Conservation (phyloP, 1,140 invertebrate genomes). For the Drosophila fuyamai region DNA sequence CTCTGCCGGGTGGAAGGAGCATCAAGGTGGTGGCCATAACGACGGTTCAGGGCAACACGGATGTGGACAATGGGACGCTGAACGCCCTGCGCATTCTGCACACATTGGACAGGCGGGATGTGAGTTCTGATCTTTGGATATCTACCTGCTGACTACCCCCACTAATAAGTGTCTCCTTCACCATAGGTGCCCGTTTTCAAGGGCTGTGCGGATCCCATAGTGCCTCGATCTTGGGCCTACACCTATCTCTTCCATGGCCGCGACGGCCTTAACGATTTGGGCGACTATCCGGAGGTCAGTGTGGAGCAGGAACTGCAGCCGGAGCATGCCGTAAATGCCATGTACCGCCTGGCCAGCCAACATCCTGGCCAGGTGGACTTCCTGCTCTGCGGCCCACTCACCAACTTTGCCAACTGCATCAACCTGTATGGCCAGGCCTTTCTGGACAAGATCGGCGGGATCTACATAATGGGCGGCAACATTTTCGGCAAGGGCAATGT, state of each 20-base stretch:
- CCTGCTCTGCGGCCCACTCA: slow-evolving; percentile 87
- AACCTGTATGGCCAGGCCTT: slow-evolving; percentile 88
- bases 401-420: slow-evolving; percentile 90
- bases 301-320: slow-evolving; percentile 18
- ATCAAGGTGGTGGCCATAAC: slow-evolving; percentile 87
- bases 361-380: slow-evolving; percentile 41
- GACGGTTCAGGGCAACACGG: slow-evolving; percentile 87
- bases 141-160: no score
- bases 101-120: slow-evolving; percentile 85
- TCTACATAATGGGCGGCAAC: slow-evolving; percentile 92
- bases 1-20: slow-evolving; percentile 31
- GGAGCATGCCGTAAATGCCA: slow-evolving; percentile 76
- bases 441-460: slow-evolving; percentile 86
- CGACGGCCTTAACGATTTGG: slow-evolving; percentile 88
- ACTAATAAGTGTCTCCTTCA: background rate
- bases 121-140: slow-evolving; percentile 44
- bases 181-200: slow-evolving; percentile 88
- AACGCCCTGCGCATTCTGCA: slow-evolving; percentile 87
- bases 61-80: slow-evolving; percentile 86
- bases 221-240: slow-evolving; percentile 22
- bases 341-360: slow-evolving; percentile 85
- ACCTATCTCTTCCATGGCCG: slow-evolving; percentile 80
- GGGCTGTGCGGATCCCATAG: slow-evolving; percentile 85
- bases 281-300: slow-evolving; percentile 24
- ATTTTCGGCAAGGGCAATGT: slow-evolving; percentile 88